Conservation (phyloP, 2,888 invertebrate genomes). For the Pharmacophagus antenor region DNA sequence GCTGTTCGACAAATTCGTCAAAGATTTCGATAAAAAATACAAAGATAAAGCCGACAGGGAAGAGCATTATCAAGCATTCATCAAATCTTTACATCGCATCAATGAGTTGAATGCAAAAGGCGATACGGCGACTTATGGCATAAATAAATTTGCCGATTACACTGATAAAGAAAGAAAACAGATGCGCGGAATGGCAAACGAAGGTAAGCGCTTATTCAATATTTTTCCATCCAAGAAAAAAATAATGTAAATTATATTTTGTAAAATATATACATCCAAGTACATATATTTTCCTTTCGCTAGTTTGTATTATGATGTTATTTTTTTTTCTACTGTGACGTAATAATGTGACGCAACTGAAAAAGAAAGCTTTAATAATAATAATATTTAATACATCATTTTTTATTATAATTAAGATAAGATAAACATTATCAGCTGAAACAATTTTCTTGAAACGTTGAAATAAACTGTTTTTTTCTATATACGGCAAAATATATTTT, state of each 20-base stretch:
- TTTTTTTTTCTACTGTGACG: no score
- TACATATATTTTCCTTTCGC: no score
- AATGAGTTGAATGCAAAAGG: constrained; percentile 27
- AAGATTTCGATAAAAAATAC: constrained; percentile 44
- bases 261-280: no score
- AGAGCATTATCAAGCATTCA: constrained; percentile 45
- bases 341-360: no score
- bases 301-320: no score
- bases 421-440: no score
- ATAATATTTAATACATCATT: no score
- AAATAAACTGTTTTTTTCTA: background rate
- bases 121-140: constrained; percentile 24
- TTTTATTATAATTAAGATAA: no score
- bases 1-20: constrained; percentile 46
- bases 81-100: constrained; percentile 29
- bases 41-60: constrained; percentile 46
- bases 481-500: no score
- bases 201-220: background rate
- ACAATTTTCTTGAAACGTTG: background rate
- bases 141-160: constrained; percentile 31
- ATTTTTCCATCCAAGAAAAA: no score
- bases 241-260: no score
- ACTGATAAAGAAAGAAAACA: constrained; percentile 22
- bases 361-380: no score
- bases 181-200: constrained; percentile 20